Percentiles rank a stretch among this genome's conserved stretches.
Evolutionary conservation across 2,113 vertebrate species (phyloP).

Genomic region (Plotosus lineatus): DNA sequence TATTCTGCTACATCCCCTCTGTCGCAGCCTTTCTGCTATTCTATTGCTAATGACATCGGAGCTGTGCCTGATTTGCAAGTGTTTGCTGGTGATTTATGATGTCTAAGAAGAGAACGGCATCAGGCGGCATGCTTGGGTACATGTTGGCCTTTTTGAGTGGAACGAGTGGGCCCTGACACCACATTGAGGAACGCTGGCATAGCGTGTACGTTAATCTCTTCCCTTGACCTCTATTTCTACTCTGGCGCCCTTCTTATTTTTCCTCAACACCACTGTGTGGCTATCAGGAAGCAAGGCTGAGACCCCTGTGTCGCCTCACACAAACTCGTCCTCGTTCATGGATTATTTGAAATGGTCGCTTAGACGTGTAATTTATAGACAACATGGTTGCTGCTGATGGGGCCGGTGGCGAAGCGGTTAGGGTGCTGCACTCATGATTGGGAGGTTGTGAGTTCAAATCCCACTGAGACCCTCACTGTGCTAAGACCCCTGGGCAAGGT

Average conservation of each 20-base stretch:
- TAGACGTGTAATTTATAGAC: constrained; percentile 32
- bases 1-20: constrained; percentile 38
- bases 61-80: constrained; percentile 53
- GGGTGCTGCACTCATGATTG: too few species aligned
- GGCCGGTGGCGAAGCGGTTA: too few species aligned
- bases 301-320: constrained; percentile 56
- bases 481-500: too few species aligned
- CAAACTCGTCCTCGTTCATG: constrained; percentile 43
- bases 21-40: constrained; percentile 32
- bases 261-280: constrained; percentile 59
- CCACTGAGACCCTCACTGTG: too few species aligned
- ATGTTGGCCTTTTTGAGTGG: constrained; percentile 52
- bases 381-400: not conserved
- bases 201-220: constrained; percentile 58
- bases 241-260: constrained; percentile 41
- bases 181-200: constrained; percentile 56
- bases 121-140: constrained; percentile 54
- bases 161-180: constrained; percentile 47
- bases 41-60: constrained; percentile 62
- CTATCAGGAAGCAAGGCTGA: constrained; percentile 57
- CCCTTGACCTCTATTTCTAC: constrained; percentile 52
- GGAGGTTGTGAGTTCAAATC: too few species aligned
- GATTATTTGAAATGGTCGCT: constrained; percentile 36
- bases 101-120: constrained; percentile 49
- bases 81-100: constrained; percentile 65